phyloP scores from a whole-genome alignment of 2,797 vertebrate species.

The Gallinago nigripennis region DNA sequence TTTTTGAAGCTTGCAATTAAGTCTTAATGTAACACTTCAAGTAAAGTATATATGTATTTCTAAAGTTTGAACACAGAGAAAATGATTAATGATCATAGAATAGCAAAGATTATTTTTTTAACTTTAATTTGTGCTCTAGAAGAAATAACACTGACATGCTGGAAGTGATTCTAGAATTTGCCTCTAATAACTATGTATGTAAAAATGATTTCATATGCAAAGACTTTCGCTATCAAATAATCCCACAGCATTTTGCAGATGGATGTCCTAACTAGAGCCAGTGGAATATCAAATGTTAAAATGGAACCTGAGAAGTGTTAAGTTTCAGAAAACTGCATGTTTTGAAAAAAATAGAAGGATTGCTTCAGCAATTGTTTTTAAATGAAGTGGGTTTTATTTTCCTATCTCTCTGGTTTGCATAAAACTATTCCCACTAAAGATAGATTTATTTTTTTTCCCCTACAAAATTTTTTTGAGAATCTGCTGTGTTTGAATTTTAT shows the following conservation, averaged over 20 bases:
- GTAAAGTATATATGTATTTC: background rate
- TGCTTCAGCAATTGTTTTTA: background rate
- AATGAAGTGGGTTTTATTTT: background rate
- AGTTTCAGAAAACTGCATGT: background rate
- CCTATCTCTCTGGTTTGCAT: background rate
- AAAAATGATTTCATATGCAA: conserved; percentile 12
- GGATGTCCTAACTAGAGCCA: background rate
- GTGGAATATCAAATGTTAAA: conserved; percentile 10
- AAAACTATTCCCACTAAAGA: background rate
- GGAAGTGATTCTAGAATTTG: background rate
- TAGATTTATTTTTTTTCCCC: background rate
- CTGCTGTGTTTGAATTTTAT: background rate
- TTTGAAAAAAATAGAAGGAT: background rate
- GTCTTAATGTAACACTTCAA: conserved; percentile 1
- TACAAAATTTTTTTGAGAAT: background rate
- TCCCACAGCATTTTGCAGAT: background rate
- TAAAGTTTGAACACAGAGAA: background rate
- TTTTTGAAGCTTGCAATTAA: background rate
- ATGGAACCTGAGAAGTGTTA: background rate
- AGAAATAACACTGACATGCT: background rate
- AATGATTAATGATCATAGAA: background rate
- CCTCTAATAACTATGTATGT: background rate
- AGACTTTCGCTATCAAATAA: conserved; percentile 31
- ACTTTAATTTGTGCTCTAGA: background rate
- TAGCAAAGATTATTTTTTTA: background rate